phyloP scores from a whole-genome alignment of 2,113 vertebrate species.

The Silurus asotus region DNA sequence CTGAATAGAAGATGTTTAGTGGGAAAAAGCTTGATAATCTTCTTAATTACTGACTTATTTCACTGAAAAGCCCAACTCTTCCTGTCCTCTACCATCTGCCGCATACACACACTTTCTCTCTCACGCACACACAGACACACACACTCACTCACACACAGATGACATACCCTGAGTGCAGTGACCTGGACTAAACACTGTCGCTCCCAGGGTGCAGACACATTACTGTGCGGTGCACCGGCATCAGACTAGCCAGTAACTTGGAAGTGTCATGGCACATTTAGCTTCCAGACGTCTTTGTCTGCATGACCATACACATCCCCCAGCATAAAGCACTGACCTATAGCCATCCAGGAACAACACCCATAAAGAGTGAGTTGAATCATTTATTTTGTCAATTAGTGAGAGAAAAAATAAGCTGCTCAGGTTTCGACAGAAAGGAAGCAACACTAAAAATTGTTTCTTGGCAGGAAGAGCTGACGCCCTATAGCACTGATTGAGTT shows the following conservation, averaged over 20 bases:
- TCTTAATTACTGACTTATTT: slow-evolving; percentile 14
- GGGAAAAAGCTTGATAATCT: slow-evolving; percentile 30
- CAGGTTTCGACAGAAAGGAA: neutral
- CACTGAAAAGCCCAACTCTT: slow-evolving; percentile 47
- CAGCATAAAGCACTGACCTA: slow-evolving; percentile 6
- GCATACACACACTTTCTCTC: neutral
- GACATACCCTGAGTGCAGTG: slow-evolving; percentile 58
- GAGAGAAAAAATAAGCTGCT: neutral
- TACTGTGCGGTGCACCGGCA: slow-evolving; percentile 48
- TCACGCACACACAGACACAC: neutral
- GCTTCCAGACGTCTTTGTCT: slow-evolving; percentile 44
- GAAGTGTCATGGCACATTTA: slow-evolving; percentile 56
- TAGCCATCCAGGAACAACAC: slow-evolving; percentile 18
- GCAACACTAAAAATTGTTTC: neutral
- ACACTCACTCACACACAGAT: neutral
- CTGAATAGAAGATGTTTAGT: slow-evolving; percentile 13
- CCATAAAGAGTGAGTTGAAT: neutral
- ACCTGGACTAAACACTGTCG: slow-evolving; percentile 60
- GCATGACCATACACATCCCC: slow-evolving; percentile 24
- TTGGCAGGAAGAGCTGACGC: neutral
- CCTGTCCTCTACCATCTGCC: slow-evolving; percentile 44
- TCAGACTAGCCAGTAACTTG: slow-evolving; percentile 36
- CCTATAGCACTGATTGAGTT: slow-evolving; percentile 9
- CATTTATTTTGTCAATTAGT: neutral
- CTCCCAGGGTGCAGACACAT: slow-evolving; percentile 52